Evolutionary conservation across 2,797 vertebrate species (phyloP).

Genomic region (Semotilus atromaculatus): DNA sequence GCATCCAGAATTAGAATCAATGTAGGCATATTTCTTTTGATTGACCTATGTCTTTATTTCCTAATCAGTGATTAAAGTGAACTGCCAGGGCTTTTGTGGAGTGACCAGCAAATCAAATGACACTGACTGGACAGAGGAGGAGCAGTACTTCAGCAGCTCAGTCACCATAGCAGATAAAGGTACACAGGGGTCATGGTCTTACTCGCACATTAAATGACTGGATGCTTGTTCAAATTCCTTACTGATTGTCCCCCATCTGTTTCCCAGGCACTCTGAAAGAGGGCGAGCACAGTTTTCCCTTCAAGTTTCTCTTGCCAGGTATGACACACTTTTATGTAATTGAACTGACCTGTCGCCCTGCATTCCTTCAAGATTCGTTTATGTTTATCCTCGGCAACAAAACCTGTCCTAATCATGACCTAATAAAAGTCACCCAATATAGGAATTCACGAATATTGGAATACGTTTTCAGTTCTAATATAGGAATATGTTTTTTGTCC

Average conservation of each 20-base stretch:
- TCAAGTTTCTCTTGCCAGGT: slow-evolving; percentile 97
- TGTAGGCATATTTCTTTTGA: background rate
- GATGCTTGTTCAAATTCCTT: slow-evolving; percentile 55
- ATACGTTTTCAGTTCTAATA: too few species aligned
- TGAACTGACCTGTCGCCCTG: slow-evolving; percentile 39
- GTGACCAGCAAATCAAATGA: slow-evolving; percentile 89
- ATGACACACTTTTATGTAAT: slow-evolving; percentile 54
- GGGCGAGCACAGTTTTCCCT: slow-evolving; percentile 90
- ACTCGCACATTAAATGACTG: background rate
- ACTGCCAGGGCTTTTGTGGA: slow-evolving; percentile 89
- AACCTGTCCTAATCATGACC: background rate
- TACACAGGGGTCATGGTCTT: slow-evolving; percentile 60
- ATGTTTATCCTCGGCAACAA: slow-evolving; percentile 5
- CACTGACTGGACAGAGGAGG: slow-evolving; percentile 82
- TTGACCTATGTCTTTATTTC: slow-evolving; percentile 15
- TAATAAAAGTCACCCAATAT: background rate
- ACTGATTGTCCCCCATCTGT: slow-evolving; percentile 57
- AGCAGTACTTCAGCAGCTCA: slow-evolving; percentile 92
- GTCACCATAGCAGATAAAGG: slow-evolving; percentile 92
- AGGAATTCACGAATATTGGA: too few species aligned
- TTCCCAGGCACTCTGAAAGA: slow-evolving; percentile 85
- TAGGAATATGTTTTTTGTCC: too few species aligned
- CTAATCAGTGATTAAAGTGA: slow-evolving; percentile 89
- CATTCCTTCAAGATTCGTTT: slow-evolving; percentile 57
- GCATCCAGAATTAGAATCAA: background rate